Evolutionary conservation across 2,888 invertebrate species (phyloP), one percentile per base, ranked within the genome.

Genomic region (Sminthurinus aureus): DNA sequence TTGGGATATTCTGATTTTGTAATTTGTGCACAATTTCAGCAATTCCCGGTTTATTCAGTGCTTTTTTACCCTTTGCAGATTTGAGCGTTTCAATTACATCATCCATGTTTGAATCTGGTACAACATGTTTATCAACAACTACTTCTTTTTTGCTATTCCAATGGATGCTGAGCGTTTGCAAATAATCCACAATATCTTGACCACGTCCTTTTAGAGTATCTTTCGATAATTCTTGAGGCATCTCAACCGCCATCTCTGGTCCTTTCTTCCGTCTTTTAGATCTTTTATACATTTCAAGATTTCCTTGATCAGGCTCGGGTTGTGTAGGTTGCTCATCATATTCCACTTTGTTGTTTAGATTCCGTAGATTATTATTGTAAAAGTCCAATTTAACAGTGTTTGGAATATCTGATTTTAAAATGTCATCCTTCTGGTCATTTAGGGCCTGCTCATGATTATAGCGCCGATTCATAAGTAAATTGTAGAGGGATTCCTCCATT

Each of bases 361-460:
- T 8, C 2, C 79, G 38, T 13, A 26, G 3, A 9, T 24, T 38
- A 26, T 79, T 69, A 22, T 77, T 38, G 24, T 67, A 80, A 12
- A 83, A 69, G 4, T 74, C n/a, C 8, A 20, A 38, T 66, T 80
- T 79, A 11, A 80, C 83, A 24, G 51, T 12, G 20, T 78, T 75
- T 38, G 79, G 79, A 12, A 52, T 58, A 4, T 52, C 58, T 2
- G 51, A 4, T 9, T n/a, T 79, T 12, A 83, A 20, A 79, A 83
- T 52, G 8, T 52, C 22, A 22, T 38, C 51, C 66, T 79, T 24
- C 15, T 83, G 66, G n/a, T 58, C 11, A 8, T 15, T 13, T 13
- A 22, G 11, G 64, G 12, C 71, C 11, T 38, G 11, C 15, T 83
- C 79, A 50, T 51, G 22, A 18, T 64, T 20, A 22, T 24, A 15